These are phyloP conservation scores for Microctenopoma steveboyesi DNA, from an alignment of 2,797 vertebrate genomes.

Conservation along the genomic window DNA sequence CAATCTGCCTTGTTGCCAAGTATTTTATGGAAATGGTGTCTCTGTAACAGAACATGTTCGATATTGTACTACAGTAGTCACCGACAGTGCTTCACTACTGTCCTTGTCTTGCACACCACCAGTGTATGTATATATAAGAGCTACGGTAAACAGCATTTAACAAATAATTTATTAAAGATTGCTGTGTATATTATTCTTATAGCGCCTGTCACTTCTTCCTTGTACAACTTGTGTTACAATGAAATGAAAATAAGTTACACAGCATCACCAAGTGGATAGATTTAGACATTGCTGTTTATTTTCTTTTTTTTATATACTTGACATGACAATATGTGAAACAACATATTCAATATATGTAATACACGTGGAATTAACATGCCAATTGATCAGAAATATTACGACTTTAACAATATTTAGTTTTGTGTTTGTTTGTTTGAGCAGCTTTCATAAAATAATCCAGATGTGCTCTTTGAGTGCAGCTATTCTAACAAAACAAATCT, in stretches of 20 bases:
- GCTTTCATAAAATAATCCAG: neutral
- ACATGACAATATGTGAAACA: constrained; percentile 60
- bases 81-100: constrained; percentile 53
- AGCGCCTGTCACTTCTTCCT: neutral
- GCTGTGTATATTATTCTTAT: constrained; percentile 25
- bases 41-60: constrained; percentile 10
- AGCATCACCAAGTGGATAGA: constrained; percentile 44
- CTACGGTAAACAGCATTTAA: constrained; percentile 38
- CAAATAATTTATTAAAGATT: constrained; percentile 8
- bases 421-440: constrained; percentile 6
- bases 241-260: constrained; percentile 4
- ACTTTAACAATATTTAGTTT: constrained; percentile 11
- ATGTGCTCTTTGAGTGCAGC: neutral
- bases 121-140: constrained; percentile 17
- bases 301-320: constrained; percentile 17
- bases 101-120: constrained; percentile 31
- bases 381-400: constrained; percentile 8
- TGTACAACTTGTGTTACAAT: neutral
- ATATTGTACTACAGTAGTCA: constrained; percentile 37
- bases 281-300: constrained; percentile 67
- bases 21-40: constrained; percentile 28
- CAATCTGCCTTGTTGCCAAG: constrained; percentile 29
- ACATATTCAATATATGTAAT: constrained; percentile 35
- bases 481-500: constrained; percentile 11
- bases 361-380: constrained; percentile 50